Evolutionary conservation across 1,140 invertebrate genomes (phyloP).

Genomic region (Portunus trituberculatus): DNA sequence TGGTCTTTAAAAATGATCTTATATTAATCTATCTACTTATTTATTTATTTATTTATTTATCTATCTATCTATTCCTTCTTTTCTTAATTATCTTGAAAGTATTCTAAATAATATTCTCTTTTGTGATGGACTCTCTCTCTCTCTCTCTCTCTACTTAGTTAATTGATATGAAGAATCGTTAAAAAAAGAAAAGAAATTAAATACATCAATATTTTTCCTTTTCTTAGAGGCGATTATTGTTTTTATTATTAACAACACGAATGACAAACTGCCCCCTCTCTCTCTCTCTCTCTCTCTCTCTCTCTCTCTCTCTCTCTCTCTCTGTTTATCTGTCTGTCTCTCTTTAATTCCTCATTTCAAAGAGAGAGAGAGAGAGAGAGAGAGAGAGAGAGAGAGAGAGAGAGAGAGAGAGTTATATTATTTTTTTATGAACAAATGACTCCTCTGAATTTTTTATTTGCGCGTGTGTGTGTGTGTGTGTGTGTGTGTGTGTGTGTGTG

Average conservation of each 20-base stretch:
- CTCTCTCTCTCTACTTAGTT: neutral
- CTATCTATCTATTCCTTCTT: too few species aligned
- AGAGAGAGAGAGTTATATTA: neutral
- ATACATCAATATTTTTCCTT: too few species aligned
- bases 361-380: neutral
- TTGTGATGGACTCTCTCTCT: too few species aligned
- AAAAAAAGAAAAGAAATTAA: too few species aligned
- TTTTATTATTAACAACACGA: too few species aligned
- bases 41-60: neutral
- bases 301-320: slow-evolving; percentile 35
- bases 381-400: too few species aligned
- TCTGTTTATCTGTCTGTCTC: neutral
- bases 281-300: slow-evolving; percentile 30
- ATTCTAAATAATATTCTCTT: too few species aligned
- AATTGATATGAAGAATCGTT: too few species aligned
- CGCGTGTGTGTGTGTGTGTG: neutral
- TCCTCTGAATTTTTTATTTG: neutral
- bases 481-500: slow-evolving; percentile 17
- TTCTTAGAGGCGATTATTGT: too few species aligned
- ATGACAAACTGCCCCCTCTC: too few species aligned
- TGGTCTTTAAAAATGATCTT: neutral
- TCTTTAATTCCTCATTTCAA: neutral
- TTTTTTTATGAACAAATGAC: neutral
- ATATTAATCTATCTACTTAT: neutral
- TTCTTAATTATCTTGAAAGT: neutral